Conservation (phyloP, 2,888 invertebrate genomes). For the Archips crataeganus region DNA sequence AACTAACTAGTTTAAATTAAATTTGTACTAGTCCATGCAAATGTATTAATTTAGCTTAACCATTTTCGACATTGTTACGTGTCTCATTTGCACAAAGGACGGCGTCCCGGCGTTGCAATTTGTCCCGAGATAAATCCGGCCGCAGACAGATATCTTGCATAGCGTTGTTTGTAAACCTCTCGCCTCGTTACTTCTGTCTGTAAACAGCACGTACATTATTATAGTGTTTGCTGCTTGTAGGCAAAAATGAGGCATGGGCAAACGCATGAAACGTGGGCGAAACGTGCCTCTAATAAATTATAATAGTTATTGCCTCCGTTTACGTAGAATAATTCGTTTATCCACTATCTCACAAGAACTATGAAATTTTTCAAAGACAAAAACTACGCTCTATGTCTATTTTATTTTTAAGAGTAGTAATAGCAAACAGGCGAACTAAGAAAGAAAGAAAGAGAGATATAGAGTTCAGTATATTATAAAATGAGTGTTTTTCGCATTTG, state of each 20-base stretch:
- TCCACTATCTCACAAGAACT: not conserved
- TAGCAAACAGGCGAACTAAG: too few species aligned
- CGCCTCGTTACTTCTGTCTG: slow-evolving; percentile 44
- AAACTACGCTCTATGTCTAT: too few species aligned
- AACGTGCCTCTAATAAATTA: not conserved
- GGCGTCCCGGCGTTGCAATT: slow-evolving; percentile 68
- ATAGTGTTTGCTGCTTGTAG: slow-evolving; percentile 10
- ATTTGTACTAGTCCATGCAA: slow-evolving; percentile 56
- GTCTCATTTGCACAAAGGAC: slow-evolving; percentile 76
- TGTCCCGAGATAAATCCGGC: slow-evolving; percentile 79
- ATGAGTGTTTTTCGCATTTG: too few species aligned
- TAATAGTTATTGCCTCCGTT: too few species aligned
- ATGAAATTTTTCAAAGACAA: not conserved
- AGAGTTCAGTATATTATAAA: too few species aligned
- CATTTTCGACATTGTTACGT: slow-evolving; percentile 70
- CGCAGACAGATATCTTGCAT: slow-evolving; percentile 77
- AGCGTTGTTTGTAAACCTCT: slow-evolving; percentile 60
- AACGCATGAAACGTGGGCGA: not conserved
- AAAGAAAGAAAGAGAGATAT: too few species aligned
- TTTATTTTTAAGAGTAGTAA: too few species aligned
- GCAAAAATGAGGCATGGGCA: not conserved
- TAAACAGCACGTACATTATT: slow-evolving; percentile 33
- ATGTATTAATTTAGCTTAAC: slow-evolving; percentile 72
- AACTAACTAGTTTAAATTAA: slow-evolving; percentile 44
- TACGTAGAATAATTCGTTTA: not conserved